phyloP scores from a whole-genome alignment of 2,797 vertebrate species.

The Melanotaenia nigrans region DNA sequence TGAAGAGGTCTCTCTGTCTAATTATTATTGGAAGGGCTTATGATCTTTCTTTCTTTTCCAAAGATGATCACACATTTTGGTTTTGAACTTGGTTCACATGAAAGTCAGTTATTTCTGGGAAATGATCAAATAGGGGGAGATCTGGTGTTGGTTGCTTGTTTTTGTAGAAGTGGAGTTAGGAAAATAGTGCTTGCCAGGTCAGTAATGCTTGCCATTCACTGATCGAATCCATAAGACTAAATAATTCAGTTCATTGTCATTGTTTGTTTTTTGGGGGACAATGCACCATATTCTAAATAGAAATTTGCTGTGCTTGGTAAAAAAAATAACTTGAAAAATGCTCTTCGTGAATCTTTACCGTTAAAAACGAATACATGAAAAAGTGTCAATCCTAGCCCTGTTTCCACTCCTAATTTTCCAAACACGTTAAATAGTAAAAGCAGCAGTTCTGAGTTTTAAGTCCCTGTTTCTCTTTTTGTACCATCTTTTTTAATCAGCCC shows the following conservation, averaged over 20 bases:
- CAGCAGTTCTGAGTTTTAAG: background rate
- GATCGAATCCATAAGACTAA: slow-evolving; percentile 25
- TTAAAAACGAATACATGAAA: background rate
- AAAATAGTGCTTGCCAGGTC: slow-evolving; percentile 24
- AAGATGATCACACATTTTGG: slow-evolving; percentile 59
- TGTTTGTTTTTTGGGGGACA: slow-evolving; percentile 16
- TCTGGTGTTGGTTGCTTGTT: slow-evolving; percentile 38
- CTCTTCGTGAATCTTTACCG: background rate
- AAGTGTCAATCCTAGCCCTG: background rate
- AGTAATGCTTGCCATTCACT: slow-evolving; percentile 19
- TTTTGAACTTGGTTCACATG: slow-evolving; percentile 44
- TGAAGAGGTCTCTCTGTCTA: slow-evolving; percentile 47
- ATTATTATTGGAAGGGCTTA: slow-evolving; percentile 61
- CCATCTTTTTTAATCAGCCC: slow-evolving; percentile 75
- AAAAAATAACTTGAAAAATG: slow-evolving; percentile 9
- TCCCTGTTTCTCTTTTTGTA: background rate
- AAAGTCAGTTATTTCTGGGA: slow-evolving; percentile 55
- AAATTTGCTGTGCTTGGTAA: slow-evolving; percentile 13
- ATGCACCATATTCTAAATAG: slow-evolving; percentile 10
- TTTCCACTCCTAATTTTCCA: background rate
- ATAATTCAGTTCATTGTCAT: slow-evolving; percentile 29
- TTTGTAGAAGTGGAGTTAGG: slow-evolving; percentile 37
- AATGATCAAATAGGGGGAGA: slow-evolving; percentile 32
- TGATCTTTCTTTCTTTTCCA: slow-evolving; percentile 25
- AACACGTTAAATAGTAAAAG: background rate